phyloP scores from a whole-genome alignment of 1,140 invertebrate species.

The Diabrotica undecimpunctata region DNA sequence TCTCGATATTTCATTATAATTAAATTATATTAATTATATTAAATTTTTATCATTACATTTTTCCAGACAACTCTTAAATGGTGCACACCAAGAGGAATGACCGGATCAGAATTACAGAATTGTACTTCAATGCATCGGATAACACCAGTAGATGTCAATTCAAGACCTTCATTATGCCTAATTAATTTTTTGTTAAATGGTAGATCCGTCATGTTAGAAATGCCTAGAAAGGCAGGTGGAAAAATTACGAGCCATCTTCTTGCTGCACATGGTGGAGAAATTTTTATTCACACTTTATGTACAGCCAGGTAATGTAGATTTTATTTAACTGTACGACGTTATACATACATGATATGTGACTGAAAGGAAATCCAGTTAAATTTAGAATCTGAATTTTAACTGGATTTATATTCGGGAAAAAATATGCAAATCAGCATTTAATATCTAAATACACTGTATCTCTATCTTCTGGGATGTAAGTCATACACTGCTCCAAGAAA shows the following conservation, averaged over 20 bases:
- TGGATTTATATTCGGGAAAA: too few species aligned
- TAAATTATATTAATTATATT: too few species aligned
- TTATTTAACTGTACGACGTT: not conserved
- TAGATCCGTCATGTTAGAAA: constrained; percentile 90
- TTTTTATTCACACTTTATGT: constrained; percentile 90
- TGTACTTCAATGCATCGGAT: constrained; percentile 83
- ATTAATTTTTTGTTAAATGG: constrained; percentile 95
- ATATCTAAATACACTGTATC: too few species aligned
- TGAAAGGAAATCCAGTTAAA: too few species aligned
- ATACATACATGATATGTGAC: too few species aligned
- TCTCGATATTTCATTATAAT: too few species aligned
- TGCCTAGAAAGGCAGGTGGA: constrained; percentile 80
- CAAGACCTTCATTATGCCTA: constrained; percentile 89
- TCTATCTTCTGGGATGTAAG: too few species aligned
- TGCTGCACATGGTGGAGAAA: constrained; percentile 91
- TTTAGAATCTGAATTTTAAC: too few species aligned
- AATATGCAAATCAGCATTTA: too few species aligned
- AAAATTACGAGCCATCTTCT: constrained; percentile 91
- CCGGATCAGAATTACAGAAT: constrained; percentile 72
- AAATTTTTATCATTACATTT: not conserved
- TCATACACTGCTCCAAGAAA: too few species aligned
- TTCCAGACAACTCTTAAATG: constrained; percentile 85
- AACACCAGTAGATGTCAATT: constrained; percentile 94
- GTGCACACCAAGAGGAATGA: constrained; percentile 88
- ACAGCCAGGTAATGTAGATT: constrained; percentile 59